These are phyloP conservation scores for Chloroclystis v-ata DNA, from an alignment of 2,888 invertebrate genomes.

Conservation along the genomic window DNA sequence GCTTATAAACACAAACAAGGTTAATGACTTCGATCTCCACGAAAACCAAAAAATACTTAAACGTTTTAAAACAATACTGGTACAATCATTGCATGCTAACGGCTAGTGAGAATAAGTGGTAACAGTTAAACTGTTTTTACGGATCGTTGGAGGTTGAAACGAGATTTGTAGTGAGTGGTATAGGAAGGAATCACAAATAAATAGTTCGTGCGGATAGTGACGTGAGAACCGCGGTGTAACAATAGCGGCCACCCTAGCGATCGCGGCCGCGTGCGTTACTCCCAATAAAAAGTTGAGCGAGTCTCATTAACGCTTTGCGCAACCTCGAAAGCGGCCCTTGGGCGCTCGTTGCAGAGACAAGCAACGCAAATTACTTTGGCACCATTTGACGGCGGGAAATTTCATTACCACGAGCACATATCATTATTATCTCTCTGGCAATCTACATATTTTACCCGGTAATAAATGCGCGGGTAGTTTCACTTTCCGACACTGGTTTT, in stretches of 20 bases:
- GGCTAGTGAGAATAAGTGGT: conserved; percentile 20
- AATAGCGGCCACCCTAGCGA: conserved; percentile 37
- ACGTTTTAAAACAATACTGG: conserved; percentile 37
- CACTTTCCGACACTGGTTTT: conserved; percentile 77
- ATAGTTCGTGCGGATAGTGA: conserved; percentile 30
- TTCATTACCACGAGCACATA: conserved; percentile 79
- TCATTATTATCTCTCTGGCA: conserved; percentile 76
- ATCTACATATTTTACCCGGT: conserved; percentile 77
- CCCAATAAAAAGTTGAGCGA: conserved; percentile 60
- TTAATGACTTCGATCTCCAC: conserved; percentile 49
- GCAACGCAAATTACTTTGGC: conserved; percentile 78
- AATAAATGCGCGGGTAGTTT: conserved; percentile 76
- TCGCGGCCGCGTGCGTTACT: conserved; percentile 49
- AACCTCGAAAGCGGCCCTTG: conserved; percentile 77
- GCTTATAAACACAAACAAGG: conserved; percentile 49
- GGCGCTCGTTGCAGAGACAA: conserved; percentile 72
- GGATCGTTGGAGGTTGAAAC: conserved; percentile 30
- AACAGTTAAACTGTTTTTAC: conserved; percentile 29
- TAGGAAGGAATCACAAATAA: conserved; percentile 25
- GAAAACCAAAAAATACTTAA: conserved; percentile 46
- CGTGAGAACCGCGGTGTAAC: conserved; percentile 24
- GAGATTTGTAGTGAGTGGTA: conserved; percentile 23
- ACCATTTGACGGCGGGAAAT: conserved; percentile 78
- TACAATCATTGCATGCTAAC: conserved; percentile 32
- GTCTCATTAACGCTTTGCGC: conserved; percentile 73